These are phyloP conservation scores for Corythoichthys intestinalis DNA, from an alignment of 2,113 vertebrate species.

Conservation along the genomic window DNA sequence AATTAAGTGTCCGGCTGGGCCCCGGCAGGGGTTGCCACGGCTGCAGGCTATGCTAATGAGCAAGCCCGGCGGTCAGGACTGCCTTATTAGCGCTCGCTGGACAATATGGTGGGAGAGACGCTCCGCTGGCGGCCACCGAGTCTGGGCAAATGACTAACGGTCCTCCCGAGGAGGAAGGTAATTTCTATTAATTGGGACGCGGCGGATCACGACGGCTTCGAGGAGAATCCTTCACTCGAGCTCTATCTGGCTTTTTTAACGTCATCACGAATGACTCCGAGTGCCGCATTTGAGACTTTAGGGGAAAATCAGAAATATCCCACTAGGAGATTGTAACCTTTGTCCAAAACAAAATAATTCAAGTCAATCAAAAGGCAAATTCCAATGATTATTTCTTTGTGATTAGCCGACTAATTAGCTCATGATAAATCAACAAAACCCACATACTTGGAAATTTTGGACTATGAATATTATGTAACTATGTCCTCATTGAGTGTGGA, in stretches of 20 bases:
- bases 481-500: too few relatives aligned
- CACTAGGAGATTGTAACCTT: background rate
- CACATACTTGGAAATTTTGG: too few relatives aligned
- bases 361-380: background rate
- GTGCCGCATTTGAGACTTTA: background rate
- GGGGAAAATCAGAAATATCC: background rate
- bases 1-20: slow-evolving; percentile 74
- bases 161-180: slow-evolving; percentile 55
- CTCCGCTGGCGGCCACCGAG: slow-evolving; percentile 41
- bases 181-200: slow-evolving; percentile 72
- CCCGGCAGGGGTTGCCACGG: slow-evolving; percentile 64
- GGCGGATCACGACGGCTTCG: slow-evolving; percentile 53
- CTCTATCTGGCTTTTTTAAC: slow-evolving; percentile 15
- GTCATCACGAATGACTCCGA: slow-evolving; percentile 1
- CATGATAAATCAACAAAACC: too few relatives aligned
- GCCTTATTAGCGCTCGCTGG: slow-evolving; percentile 67
- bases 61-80: slow-evolving; percentile 60
- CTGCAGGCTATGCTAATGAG: slow-evolving; percentile 78
- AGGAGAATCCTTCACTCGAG: slow-evolving; percentile 44
- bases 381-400: too few relatives aligned
- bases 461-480: too few relatives aligned
- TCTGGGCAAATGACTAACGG: slow-evolving; percentile 66
- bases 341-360: background rate
- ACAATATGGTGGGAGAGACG: slow-evolving; percentile 72
- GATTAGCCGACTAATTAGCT: too few relatives aligned